Conservation (phyloP, 2,113 vertebrate species). For the Pheucticus melanocephalus region DNA sequence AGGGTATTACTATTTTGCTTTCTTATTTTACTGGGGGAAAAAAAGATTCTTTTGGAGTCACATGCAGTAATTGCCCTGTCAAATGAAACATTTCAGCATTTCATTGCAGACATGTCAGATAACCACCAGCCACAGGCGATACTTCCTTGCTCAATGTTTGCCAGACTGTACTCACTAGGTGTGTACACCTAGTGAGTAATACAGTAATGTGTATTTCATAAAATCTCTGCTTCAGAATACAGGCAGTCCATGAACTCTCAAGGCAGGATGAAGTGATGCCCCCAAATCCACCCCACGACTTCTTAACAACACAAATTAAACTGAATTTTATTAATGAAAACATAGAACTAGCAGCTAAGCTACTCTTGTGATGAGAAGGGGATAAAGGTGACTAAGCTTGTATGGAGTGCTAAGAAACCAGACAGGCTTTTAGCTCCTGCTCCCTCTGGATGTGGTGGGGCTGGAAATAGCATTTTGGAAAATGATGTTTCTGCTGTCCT, state of each 20-base stretch:
- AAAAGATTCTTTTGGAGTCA: background rate
- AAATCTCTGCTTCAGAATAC: background rate
- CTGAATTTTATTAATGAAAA: background rate
- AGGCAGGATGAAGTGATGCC: background rate
- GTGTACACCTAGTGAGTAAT: too few relatives aligned
- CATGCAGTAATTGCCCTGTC: background rate
- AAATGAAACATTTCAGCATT: background rate
- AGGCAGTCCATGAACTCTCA: background rate
- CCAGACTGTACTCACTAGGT: background rate
- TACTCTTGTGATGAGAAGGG: background rate
- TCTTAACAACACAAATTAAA: background rate
- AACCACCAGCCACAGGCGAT: background rate
- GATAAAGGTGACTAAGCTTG: background rate
- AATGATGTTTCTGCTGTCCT: background rate
- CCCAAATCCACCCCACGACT: background rate
- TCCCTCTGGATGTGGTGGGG: background rate
- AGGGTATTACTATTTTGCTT: background rate
- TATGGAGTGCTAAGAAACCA: background rate
- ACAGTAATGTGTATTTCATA: background rate
- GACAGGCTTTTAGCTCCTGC: background rate
- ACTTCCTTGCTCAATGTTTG: background rate
- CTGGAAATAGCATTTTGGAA: background rate
- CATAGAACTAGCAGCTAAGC: background rate
- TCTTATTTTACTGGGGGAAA: background rate
- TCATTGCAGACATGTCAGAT: background rate